Percentiles rank a stretch among this genome's conserved stretches.
Evolutionary conservation across 2,888 invertebrate genomes (phyloP).

Genomic region (Trisateles emortualis): DNA sequence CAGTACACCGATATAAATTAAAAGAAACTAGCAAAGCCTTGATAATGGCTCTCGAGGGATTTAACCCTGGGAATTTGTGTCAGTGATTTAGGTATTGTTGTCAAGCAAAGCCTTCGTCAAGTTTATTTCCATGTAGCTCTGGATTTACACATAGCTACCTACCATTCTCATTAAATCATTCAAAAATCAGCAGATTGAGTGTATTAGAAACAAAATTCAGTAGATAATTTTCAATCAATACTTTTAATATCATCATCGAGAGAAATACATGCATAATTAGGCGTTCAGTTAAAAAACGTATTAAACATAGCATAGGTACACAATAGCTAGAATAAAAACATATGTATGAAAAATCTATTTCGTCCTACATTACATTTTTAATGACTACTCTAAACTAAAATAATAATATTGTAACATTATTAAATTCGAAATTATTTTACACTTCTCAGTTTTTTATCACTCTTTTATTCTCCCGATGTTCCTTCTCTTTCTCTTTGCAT

Average conservation of each 20-base stretch:
- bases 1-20: too few relatives aligned
- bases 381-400: conserved; percentile 10
- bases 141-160: too few relatives aligned
- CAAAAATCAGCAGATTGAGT: too few relatives aligned
- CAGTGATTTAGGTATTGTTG: too few relatives aligned
- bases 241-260: conserved; percentile 48
- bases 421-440: conserved; percentile 3
- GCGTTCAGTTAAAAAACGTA: conserved; percentile 25
- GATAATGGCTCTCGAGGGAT: too few relatives aligned
- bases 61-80: too few relatives aligned
- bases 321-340: not conserved
- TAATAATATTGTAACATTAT: conserved; percentile 11
- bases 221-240: conserved; percentile 23
- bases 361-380: not conserved
- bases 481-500: not conserved
- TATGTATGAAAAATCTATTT: conserved; percentile 4
- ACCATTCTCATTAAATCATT: too few relatives aligned
- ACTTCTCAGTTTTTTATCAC: conserved; percentile 6
- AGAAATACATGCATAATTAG: conserved; percentile 37
- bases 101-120: too few relatives aligned
- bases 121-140: too few relatives aligned
- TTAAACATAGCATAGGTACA: conserved; percentile 6
- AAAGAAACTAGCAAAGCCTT: too few relatives aligned
- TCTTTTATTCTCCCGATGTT: conserved; percentile 28
- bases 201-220: conserved; percentile 3